Conservation (phyloP, 2,888 invertebrate genomes). For the Branchellion lobata region DNA sequence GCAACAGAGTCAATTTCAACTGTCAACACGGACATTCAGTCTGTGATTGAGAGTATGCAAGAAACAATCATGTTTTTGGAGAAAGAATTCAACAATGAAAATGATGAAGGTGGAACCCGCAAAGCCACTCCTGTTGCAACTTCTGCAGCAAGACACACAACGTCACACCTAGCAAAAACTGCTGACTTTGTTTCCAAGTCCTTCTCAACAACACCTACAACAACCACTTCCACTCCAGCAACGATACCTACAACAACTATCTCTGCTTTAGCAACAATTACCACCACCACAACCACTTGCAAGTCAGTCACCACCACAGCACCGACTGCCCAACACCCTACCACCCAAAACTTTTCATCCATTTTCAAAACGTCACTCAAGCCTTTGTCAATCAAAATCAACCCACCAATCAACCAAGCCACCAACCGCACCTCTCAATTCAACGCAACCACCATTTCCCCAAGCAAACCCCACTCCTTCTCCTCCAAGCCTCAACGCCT, state of each 20-base stretch:
- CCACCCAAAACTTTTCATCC: background rate
- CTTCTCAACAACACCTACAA: too few species aligned
- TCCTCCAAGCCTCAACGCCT: background rate
- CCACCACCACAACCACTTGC: too few species aligned
- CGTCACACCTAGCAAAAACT: too few species aligned
- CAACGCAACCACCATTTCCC: background rate
- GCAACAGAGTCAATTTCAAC: background rate
- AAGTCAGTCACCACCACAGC: background rate
- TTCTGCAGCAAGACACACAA: too few species aligned
- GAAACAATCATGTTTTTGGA: background rate
- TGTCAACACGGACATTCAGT: background rate
- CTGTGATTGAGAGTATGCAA: conserved; percentile 1
- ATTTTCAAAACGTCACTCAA: conserved; percentile 15
- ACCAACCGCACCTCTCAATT: background rate
- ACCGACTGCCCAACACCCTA: background rate
- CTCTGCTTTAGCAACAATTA: too few species aligned
- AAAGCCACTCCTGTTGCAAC: too few species aligned
- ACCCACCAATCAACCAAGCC: too few species aligned
- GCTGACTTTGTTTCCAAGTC: too few species aligned
- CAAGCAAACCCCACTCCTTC: too few species aligned
- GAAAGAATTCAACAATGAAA: background rate
- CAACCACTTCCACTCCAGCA: too few species aligned
- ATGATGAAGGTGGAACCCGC: background rate
- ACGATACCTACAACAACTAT: too few species aligned
- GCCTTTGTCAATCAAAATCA: background rate